Evolutionary conservation across 2,888 invertebrate species (phyloP), one percentile per base, ranked within the genome.

Genomic region (Lepidonotus clava): DNA sequence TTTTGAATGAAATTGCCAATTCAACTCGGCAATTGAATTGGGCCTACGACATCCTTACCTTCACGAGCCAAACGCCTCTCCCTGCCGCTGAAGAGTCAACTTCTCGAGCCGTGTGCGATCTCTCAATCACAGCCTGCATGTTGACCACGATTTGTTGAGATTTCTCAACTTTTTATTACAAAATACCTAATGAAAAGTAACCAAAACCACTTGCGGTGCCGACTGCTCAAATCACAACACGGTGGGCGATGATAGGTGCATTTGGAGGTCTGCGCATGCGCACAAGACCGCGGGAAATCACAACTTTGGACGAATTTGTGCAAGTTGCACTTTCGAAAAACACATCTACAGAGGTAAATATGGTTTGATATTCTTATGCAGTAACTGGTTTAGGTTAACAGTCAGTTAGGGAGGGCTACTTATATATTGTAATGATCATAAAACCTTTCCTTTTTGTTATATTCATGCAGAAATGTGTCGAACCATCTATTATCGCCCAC

Each of bases 61-160:
- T 99, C 0, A 99, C 99, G 8, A 99, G 95, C 99, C 99, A 99
- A 18, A 99, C 98, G 87, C 98, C 98, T 91, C 98, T 96, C 28
- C 97, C 96, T 28, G 97, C 97, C 94, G 98, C 97, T 28, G 97
- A 96, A 85, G 98, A 95, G 95, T 98, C 98, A 89, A 98, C 89
- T 86, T 92, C 92, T 83, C 88, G 90, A 0, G 90, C 87, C 87
- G 91, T 92, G 66, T 92, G 92, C 5, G 90, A 88, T 86, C 91
- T 91, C n/a, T 92, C 92, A 36, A 80, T 53, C 2, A 51, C 40
- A 6, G 24, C 53, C 56, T 51, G 56, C 83, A 83, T 83, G 1
- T 41, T 80, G 0, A 24, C 11, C 11, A 14, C 14, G n/a, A 24
- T 32, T 8, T 66, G 66, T 66, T 66, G 8, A 28, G 8, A 24